Conservation (phyloP, 2,888 invertebrate genomes). For the Eilema caniola region DNA sequence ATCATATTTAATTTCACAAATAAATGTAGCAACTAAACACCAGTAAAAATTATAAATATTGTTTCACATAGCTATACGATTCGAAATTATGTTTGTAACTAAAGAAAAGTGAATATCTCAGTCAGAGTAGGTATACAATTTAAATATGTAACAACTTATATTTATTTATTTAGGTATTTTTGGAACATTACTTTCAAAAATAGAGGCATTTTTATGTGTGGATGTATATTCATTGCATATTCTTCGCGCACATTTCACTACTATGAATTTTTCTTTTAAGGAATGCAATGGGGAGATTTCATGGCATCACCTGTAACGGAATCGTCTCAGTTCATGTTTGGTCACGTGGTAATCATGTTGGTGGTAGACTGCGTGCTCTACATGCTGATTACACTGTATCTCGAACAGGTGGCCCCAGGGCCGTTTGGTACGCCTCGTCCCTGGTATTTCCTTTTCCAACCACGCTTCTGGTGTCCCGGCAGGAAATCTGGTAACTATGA, state of each 20-base stretch:
- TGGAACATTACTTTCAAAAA: too few relatives aligned
- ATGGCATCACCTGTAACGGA: constrained; percentile 89
- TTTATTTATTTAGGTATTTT: too few relatives aligned
- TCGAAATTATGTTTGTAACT: too few relatives aligned
- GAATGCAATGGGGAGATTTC: constrained; percentile 89
- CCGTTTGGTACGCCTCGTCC: constrained; percentile 93
- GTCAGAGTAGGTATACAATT: too few relatives aligned
- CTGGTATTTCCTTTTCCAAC: constrained; percentile 92
- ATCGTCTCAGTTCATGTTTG: constrained; percentile 89
- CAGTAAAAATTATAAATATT: too few relatives aligned
- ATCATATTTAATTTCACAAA: neutral
- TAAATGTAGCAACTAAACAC: too few relatives aligned
- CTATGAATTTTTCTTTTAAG: constrained; percentile 58
- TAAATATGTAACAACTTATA: too few relatives aligned
- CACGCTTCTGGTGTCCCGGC: constrained; percentile 83
- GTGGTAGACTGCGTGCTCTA: constrained; percentile 90
- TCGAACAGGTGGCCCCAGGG: constrained; percentile 95
- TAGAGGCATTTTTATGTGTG: too few relatives aligned
- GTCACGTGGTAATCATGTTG: constrained; percentile 91
- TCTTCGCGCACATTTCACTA: too few relatives aligned
- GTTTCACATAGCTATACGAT: too few relatives aligned
- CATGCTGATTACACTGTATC: constrained; percentile 92
- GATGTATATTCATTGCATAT: too few relatives aligned
- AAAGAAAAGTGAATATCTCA: too few relatives aligned
- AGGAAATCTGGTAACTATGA: constrained; percentile 46